Evolutionary conservation across 2,113 vertebrate species (phyloP), one percentile per base, ranked within the genome.

Genomic region (Aramus guarauna): DNA sequence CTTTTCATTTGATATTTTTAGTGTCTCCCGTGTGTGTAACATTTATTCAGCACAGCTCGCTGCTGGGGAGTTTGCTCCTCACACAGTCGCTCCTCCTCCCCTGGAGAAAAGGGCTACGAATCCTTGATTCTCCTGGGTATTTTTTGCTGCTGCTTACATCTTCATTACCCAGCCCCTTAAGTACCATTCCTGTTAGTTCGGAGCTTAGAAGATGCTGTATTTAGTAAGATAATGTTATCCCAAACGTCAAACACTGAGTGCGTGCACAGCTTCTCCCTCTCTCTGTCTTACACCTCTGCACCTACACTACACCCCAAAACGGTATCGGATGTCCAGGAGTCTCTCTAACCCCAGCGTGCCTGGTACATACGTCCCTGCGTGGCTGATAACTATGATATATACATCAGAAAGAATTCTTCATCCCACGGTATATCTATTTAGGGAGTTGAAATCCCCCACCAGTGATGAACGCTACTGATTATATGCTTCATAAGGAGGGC

Each of bases 1-100:
- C 92, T 88, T 69, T 73, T 63, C 81, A 66, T 66, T 45, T 26
- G 71, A 43, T 91, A 83, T 93, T 85, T 94, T 96, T 58, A 74
- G 63, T 13, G 39, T 47, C 92, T 85, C 92, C 72, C 6, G 1
- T 22, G 37, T 43, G 37, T 37, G 43, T 53, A 50, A 62, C 86
- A 75, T 94, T 88, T 81, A 75, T 72, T 75, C 63, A 87, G 88
- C 85, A 41, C 72, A 94, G 82, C 64, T 83, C 87, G 76, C 66
- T 81, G 80, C 71, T 64, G 92, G 48, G 63, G 85, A 85, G 53
- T 52, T 78, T 36, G 53, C 34, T 95, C 81, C 80, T 89, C 90
- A 79, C 0, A 4, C 64, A 77, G 72, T n/a, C 19, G 10, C 43
- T 91, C 17, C 87, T 91, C 74, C 67, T 90, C 63, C 83, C 67